Evolutionary conservation across 2,113 vertebrate genomes (phyloP).

Genomic region (Caracal caracal): DNA sequence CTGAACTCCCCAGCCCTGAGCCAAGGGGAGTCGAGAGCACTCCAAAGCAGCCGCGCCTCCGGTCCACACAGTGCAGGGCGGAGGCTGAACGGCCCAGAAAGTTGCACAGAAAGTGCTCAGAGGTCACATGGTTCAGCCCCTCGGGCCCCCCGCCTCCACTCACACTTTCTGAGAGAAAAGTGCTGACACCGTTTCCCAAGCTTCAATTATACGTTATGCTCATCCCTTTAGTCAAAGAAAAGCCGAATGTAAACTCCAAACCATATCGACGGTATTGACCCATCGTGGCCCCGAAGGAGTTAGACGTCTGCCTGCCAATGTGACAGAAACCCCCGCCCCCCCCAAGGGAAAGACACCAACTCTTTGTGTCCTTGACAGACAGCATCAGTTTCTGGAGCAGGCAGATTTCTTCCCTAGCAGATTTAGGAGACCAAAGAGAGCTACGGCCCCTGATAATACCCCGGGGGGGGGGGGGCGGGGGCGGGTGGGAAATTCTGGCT

Average conservation of each 20-base stretch:
- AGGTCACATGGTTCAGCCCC: background rate
- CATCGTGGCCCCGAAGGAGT: background rate
- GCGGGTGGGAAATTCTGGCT: rapidly evolving
- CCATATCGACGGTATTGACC: conserved; percentile 18
- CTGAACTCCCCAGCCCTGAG: rapidly evolving
- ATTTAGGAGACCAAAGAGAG: background rate
- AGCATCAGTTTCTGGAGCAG: conserved; percentile 10
- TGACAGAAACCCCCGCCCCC: background rate
- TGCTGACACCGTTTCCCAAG: background rate
- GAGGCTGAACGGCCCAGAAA: rapidly evolving
- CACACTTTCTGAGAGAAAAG: background rate
- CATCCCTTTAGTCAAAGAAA: conserved; percentile 46
- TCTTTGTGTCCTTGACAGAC: conserved; percentile 60
- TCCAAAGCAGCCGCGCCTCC: rapidly evolving
- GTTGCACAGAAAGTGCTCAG: rapidly evolving
- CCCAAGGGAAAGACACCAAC: background rate
- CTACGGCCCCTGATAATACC: rapidly evolving
- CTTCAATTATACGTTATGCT: background rate
- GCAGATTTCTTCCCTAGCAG: background rate
- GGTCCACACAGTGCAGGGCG: rapidly evolving
- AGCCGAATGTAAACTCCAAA: conserved; percentile 42
- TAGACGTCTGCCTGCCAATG: background rate
- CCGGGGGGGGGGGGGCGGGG: rapidly evolving
- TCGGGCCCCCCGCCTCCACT: rapidly evolving
- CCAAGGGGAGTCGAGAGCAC: rapidly evolving